phyloP scores from a whole-genome alignment of 2,113 vertebrate genomes.

The Oreotrochilus melanogaster region DNA sequence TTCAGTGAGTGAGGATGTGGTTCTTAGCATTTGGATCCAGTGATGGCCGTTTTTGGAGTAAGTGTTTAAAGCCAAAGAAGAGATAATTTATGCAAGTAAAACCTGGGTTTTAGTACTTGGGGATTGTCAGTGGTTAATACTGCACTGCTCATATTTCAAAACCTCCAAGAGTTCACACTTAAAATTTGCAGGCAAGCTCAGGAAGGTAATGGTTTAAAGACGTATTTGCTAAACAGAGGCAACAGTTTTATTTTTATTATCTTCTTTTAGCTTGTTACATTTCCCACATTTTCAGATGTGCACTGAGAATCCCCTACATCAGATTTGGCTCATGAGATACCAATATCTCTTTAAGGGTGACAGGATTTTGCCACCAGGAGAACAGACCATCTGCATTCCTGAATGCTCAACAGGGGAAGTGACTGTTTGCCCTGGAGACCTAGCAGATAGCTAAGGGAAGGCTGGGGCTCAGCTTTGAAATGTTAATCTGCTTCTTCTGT shows the following conservation, averaged over 20 bases:
- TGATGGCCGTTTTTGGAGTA: neutral
- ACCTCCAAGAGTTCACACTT: neutral
- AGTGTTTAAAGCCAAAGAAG: neutral
- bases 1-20: neutral
- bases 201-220: neutral
- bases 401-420: constrained; percentile 24
- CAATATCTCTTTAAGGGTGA: neutral
- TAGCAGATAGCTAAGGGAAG: neutral
- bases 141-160: neutral
- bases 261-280: neutral
- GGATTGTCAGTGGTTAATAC: neutral
- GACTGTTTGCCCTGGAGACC: constrained; percentile 58
- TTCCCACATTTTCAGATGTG: neutral
- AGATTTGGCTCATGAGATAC: neutral
- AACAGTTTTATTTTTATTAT: neutral
- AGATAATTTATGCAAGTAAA: neutral
- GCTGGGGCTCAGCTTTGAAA: constrained; percentile 46
- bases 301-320: neutral
- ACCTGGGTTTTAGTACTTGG: neutral
- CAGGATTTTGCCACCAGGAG: neutral
- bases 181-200: neutral
- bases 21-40: neutral
- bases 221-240: neutral
- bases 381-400: constrained; percentile 47
- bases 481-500: constrained; percentile 53